phyloP scores from a whole-genome alignment of 1,140 invertebrate genomes.

The Antheraea mylitta region DNA sequence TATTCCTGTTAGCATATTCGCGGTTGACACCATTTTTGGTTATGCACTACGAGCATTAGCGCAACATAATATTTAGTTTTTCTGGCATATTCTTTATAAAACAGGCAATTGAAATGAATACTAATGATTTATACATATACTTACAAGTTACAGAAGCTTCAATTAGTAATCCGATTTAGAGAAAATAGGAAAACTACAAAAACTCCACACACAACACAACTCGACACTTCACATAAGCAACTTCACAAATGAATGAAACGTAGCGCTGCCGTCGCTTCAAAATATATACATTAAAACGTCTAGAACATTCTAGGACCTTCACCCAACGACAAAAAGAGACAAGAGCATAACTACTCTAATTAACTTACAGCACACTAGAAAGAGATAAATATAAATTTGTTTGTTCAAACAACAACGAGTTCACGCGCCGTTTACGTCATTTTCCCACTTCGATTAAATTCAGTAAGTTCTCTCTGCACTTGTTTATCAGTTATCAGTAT shows the following conservation, averaged over 20 bases:
- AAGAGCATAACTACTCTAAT: constrained; percentile 29
- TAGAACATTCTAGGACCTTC: constrained; percentile 79
- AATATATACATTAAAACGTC: constrained; percentile 79
- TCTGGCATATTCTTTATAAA: not conserved
- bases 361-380: constrained; percentile 32
- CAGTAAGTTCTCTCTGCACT: constrained; percentile 41
- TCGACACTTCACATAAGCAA: constrained; percentile 64
- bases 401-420: constrained; percentile 44
- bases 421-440: constrained; percentile 30
- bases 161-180: constrained; percentile 43
- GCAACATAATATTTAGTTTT: constrained; percentile 22
- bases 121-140: constrained; percentile 13
- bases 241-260: constrained; percentile 75
- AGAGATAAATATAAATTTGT: constrained; percentile 69
- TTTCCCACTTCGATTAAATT: constrained; percentile 40
- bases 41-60: constrained; percentile 48
- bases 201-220: constrained; percentile 60
- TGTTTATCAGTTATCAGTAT: not conserved
- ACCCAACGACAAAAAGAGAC: constrained; percentile 48
- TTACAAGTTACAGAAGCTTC: constrained; percentile 32
- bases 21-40: constrained; percentile 70
- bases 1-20: constrained; percentile 39
- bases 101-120: not conserved
- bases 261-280: constrained; percentile 67
- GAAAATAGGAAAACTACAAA: constrained; percentile 42